phyloP scores from a whole-genome alignment of 2,888 invertebrate genomes.

The Epinotia nisella region DNA sequence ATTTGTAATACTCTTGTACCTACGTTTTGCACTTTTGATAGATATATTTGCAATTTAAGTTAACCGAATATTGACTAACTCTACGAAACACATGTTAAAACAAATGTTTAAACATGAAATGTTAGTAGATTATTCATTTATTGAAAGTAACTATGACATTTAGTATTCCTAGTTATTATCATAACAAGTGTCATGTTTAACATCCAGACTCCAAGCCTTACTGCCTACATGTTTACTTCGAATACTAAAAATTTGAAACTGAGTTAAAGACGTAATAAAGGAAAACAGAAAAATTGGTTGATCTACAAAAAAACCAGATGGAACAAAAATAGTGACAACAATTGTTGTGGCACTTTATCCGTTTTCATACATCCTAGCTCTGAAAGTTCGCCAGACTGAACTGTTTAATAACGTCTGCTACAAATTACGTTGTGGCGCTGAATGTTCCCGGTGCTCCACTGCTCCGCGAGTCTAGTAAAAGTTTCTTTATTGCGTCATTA shows the following conservation, averaged over 20 bases:
- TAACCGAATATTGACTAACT: neutral
- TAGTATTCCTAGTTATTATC: neutral
- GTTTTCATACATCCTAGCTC: slow-evolving; percentile 53
- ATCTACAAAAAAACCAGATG: neutral
- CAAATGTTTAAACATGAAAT: neutral
- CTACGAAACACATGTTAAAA: neutral
- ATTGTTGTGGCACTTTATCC: slow-evolving; percentile 15
- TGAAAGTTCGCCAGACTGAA: slow-evolving; percentile 57
- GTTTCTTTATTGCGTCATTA: slow-evolving; percentile 38
- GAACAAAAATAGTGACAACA: slow-evolving; percentile 1
- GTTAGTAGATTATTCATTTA: neutral
- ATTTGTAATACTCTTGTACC: neutral
- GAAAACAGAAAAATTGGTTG: neutral
- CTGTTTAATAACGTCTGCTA: slow-evolving; percentile 49
- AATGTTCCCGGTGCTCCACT: slow-evolving; percentile 33
- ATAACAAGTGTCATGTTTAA: neutral
- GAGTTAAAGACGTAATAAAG: neutral
- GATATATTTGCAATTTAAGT: neutral
- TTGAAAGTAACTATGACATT: neutral
- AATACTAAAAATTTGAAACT: too few relatives aligned
- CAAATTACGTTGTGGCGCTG: slow-evolving; percentile 45
- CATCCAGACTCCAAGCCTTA: neutral
- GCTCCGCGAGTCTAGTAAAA: slow-evolving; percentile 35
- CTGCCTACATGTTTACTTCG: neutral
- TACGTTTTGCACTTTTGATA: too few relatives aligned